Evolutionary conservation across 2,113 vertebrate species (phyloP).

Genomic region (Brachirus orientalis): DNA sequence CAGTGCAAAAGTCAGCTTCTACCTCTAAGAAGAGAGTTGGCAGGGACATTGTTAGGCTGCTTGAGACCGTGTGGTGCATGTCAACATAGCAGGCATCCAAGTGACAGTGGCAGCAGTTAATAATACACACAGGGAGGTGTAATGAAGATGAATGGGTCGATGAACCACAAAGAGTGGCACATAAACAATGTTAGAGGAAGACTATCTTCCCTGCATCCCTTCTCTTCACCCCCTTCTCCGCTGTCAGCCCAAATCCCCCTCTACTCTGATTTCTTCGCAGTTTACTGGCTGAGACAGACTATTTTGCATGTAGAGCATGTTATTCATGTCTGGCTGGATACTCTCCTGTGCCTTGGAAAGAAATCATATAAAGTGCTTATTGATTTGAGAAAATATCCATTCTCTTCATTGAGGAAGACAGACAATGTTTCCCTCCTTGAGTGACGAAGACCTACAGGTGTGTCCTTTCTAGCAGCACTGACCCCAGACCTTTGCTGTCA

Average conservation of each 20-base stretch:
- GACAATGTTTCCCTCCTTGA: not conserved
- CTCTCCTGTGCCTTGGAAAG: constrained; percentile 13
- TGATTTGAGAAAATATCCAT: not conserved
- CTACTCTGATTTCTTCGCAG: constrained; percentile 20
- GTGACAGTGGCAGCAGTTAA: constrained; percentile 70
- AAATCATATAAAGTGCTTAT: constrained; percentile 11
- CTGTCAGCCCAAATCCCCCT: constrained; percentile 23
- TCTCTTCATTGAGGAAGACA: constrained; percentile 4
- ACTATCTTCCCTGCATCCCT: constrained; percentile 30
- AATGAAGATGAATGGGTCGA: constrained; percentile 78
- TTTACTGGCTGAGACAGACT: constrained; percentile 27
- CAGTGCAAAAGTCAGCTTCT: constrained; percentile 28
- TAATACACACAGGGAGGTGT: constrained; percentile 59
- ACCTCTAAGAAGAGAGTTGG: constrained; percentile 16
- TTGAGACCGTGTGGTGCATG: constrained; percentile 41
- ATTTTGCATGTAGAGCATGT: constrained; percentile 44
- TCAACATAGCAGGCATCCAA: constrained; percentile 49
- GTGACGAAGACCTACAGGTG: constrained; percentile 23
- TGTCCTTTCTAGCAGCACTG: not conserved
- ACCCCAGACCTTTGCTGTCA: constrained; percentile 48
- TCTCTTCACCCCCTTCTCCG: constrained; percentile 15
- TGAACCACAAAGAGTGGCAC: constrained; percentile 59
- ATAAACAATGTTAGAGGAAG: constrained; percentile 65
- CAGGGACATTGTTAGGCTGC: constrained; percentile 29
- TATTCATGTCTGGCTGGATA: constrained; percentile 18